A percentile compares a stretch with the other conserved stretches of the same genome.
Evolutionary conservation across 2,113 vertebrate species (phyloP).

Genomic region (Calonectris borealis): DNA sequence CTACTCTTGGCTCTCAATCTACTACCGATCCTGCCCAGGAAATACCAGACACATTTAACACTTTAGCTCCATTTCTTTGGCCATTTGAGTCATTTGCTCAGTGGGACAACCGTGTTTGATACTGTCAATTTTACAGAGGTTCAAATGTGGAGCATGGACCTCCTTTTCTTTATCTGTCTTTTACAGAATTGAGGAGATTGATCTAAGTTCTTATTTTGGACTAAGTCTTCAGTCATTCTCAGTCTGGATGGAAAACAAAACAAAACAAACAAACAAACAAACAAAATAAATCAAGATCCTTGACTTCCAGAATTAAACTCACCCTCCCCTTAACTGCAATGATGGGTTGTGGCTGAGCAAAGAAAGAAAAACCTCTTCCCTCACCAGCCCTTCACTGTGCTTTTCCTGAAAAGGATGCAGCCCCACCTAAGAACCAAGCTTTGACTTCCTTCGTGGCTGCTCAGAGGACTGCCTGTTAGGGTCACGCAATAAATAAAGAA

Average conservation of each 20-base stretch:
- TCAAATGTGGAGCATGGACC: not conserved
- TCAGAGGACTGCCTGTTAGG: not conserved
- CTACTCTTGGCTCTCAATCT: not conserved
- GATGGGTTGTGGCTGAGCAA: not conserved
- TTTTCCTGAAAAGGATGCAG: conserved; percentile 1
- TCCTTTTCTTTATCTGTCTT: not conserved
- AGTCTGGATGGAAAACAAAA: not conserved
- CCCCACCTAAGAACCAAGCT: not conserved
- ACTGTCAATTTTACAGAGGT: not conserved
- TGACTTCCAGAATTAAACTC: not conserved
- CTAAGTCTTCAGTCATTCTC: not conserved
- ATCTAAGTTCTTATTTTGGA: not conserved
- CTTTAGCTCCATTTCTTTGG: not conserved
- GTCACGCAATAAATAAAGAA: not conserved
- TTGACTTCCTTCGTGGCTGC: not conserved
- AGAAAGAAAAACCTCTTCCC: not conserved
- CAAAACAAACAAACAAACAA: not conserved
- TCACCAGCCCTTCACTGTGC: not conserved
- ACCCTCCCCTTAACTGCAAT: not conserved
- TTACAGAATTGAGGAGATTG: not conserved
- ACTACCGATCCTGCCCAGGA: not conserved
- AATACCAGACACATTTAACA: conserved; percentile 37
- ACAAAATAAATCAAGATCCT: not conserved
- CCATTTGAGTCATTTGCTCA: not conserved
- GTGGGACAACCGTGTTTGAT: not conserved